Evolutionary conservation across 2,113 vertebrate species (phyloP).

Genomic region (Callipepla californica): DNA sequence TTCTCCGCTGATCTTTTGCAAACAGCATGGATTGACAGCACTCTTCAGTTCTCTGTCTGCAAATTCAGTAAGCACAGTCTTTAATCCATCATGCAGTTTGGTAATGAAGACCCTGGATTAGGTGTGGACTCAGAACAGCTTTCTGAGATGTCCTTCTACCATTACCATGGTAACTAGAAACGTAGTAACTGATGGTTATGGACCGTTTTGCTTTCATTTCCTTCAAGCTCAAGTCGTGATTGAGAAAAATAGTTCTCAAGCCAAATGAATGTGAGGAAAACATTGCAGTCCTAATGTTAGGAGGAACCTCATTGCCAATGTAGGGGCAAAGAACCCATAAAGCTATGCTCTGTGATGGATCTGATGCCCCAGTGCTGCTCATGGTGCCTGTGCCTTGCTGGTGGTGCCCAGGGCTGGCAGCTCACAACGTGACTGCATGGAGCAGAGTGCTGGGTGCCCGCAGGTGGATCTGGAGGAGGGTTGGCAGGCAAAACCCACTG

Average conservation of each 20-base stretch:
- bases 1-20: background rate
- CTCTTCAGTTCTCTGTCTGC: background rate
- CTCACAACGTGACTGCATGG: background rate
- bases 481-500: accelerated
- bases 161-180: slow-evolving; percentile 34
- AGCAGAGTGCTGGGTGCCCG: background rate
- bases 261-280: background rate
- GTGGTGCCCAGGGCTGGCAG: no score
- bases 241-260: background rate
- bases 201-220: background rate
- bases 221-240: background rate
- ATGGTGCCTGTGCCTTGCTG: background rate
- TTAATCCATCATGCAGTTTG: background rate
- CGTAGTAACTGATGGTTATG: background rate
- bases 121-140: background rate
- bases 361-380: accelerated
- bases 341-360: background rate
- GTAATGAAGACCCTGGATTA: background rate
- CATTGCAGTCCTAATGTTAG: accelerated
- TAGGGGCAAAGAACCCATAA: background rate
- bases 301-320: background rate
- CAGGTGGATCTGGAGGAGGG: background rate
- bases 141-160: background rate
- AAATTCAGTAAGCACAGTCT: background rate
- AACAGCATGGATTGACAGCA: background rate